Conservation (phyloP, 2,797 vertebrate species). For the Aulostomus chinensis region DNA sequence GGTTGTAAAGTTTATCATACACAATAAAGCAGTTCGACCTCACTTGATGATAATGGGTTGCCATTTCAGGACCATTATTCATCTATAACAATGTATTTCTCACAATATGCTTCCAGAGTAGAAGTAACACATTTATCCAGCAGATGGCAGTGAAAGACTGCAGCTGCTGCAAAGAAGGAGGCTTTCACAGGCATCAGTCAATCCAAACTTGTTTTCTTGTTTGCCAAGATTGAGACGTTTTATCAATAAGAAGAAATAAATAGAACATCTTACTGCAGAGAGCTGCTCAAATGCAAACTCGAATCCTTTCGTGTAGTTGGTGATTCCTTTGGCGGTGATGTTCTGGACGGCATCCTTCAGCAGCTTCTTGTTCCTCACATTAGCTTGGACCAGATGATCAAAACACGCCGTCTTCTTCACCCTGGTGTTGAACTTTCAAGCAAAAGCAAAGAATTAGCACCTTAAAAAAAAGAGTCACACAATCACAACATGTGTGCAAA, state of each 20-base stretch:
- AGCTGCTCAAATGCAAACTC: slow-evolving; percentile 98
- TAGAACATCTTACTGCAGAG: slow-evolving; percentile 82
- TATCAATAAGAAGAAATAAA: background rate
- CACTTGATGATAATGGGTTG: background rate
- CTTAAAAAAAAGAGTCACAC: slow-evolving; percentile 27
- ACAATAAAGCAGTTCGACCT: background rate
- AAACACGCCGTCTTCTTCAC: slow-evolving; percentile 97
- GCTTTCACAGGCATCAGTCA: too few relatives aligned
- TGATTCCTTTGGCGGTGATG: slow-evolving; percentile 96
- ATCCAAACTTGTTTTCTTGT: too few relatives aligned
- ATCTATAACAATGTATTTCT: background rate
- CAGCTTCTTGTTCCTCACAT: slow-evolving; percentile 98
- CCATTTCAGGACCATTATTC: background rate
- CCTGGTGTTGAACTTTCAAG: slow-evolving; percentile 91
- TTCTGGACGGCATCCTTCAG: slow-evolving; percentile 96
- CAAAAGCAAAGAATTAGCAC: slow-evolving; percentile 27
- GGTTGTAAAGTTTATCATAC: background rate
- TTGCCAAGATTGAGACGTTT: background rate
- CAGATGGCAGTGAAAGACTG: slow-evolving; percentile 72
- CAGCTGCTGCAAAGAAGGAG: background rate
- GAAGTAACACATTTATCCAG: slow-evolving; percentile 53
- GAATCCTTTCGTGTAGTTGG: slow-evolving; percentile 97
- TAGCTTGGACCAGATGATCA: slow-evolving; percentile 96
- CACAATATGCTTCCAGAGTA: background rate
- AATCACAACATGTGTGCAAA: slow-evolving; percentile 24